A percentile compares a stretch with the other conserved stretches of the same genome.
Conservation (phyloP, 1,140 invertebrate genomes). For the Drosophila eugracilis region DNA sequence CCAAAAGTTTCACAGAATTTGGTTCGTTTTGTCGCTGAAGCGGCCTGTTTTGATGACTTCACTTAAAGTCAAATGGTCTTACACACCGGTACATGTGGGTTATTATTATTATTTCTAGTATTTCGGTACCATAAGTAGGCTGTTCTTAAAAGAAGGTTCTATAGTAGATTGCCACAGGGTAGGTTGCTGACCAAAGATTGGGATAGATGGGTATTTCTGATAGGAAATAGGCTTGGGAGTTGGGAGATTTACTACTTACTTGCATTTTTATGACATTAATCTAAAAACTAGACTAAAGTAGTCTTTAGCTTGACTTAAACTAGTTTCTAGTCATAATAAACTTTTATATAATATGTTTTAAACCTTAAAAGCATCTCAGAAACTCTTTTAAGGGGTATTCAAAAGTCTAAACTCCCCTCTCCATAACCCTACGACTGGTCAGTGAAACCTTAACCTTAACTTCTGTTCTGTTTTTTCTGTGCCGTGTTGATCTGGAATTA, state of each 20-base stretch:
- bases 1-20: slow-evolving; percentile 80
- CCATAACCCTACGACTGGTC: neutral
- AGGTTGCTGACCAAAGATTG: neutral
- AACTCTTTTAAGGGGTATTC: slow-evolving; percentile 23
- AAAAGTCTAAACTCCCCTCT: neutral
- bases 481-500: slow-evolving; percentile 65
- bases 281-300: no score
- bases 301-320: no score
- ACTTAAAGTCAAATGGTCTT: slow-evolving; percentile 76
- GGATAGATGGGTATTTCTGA: neutral
- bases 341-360: neutral
- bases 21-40: slow-evolving; percentile 46
- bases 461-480: slow-evolving; percentile 22
- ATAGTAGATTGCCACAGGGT: neutral
- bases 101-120: slow-evolving; percentile 71
- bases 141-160: slow-evolving; percentile 49
- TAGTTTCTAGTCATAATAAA: no score
- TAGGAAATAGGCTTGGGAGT: neutral
- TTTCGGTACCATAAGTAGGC: slow-evolving; percentile 55
- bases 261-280: no score
- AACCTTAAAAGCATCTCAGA: neutral
- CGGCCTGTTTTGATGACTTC: slow-evolving; percentile 76
- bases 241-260: no score
- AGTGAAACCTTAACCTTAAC: slow-evolving; percentile 1
- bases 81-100: slow-evolving; percentile 63